A percentile compares a stretch with the other conserved stretches of the same genome.
phyloP scores from a whole-genome alignment of 2,888 invertebrate species.

The Erebia ligea region DNA sequence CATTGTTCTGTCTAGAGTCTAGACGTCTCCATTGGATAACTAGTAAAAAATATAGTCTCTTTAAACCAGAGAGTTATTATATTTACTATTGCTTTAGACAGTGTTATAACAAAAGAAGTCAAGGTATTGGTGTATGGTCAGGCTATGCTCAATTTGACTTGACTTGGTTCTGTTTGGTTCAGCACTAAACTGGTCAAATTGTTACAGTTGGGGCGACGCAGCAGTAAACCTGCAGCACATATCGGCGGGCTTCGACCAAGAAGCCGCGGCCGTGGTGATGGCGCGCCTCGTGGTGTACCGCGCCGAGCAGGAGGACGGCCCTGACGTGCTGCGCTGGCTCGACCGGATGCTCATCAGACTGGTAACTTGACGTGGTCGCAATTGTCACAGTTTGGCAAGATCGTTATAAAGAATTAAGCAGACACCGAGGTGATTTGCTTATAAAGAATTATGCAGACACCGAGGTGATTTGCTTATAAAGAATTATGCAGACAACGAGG shows the following conservation, averaged over 20 bases:
- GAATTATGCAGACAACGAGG: no score
- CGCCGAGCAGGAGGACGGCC: slow-evolving; percentile 97
- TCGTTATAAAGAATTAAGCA: no score
- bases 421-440: no score
- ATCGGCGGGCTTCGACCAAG: slow-evolving; percentile 98
- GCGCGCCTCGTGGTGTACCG: slow-evolving; percentile 97
- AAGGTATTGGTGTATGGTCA: no score
- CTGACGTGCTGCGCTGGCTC: slow-evolving; percentile 99
- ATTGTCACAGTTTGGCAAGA: no score
- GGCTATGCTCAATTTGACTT: background rate
- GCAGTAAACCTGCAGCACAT: slow-evolving; percentile 94
- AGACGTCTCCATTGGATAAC: no score
- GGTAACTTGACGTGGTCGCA: slow-evolving; percentile 77
- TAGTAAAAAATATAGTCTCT: no score
- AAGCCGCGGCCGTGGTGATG: slow-evolving; percentile 98
- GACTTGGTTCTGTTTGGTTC: background rate
- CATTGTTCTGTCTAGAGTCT: no score
- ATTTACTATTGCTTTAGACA: no score
- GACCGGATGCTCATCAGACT: slow-evolving; percentile 98
- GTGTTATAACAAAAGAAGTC: background rate
- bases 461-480: no score
- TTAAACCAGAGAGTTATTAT: no score
- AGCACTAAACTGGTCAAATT: background rate
- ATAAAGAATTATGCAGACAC: no score
- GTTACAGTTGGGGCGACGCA: slow-evolving; percentile 96